Base-by-base conservation (phyloP, 2,113 vertebrate genomes). In the Pachyramphus minor region DNA sequence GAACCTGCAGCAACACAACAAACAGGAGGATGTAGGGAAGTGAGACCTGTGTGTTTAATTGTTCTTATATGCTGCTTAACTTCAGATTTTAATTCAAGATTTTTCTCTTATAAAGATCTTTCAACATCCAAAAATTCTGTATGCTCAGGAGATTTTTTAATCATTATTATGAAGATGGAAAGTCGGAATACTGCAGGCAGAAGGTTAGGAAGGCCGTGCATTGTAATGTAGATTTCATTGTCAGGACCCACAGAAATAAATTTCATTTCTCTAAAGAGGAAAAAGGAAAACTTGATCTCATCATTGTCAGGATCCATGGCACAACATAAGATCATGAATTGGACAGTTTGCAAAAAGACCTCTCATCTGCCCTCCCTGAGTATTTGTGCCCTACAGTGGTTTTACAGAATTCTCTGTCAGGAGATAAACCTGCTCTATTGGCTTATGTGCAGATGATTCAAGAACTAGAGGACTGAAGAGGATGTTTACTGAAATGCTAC, bases 151-250 rank as follows among this genome's bases (percentile, higher is more conserved):
- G 86, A 68, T 64, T 77, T 52, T 89, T 93, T 90, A 92, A 86
- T 94, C 75, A 72, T 87, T 78, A 23, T 27, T n/a, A 60, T 56
- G 64, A 88, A 88, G 44, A 94, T 86, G 52, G 49, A 15, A 77
- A 76, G 41, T 91, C 85, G 4, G 35, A 88, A 83, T 25, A 12
- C 47, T 66, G 83, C 64, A 86, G 79, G 45, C 68, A 86, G 73
- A 66, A 88, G 91, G 90, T 91, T 79, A 78, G 76, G 90, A 93
- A 84, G 72, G 64, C 76, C 85, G 25, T n/a, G 49, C 42, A 78
- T 92, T 95, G 52, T 93, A 87, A 95, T 91, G 79, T 41, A 94
- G 64, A 94, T 92, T 67, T 89, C 90, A 84, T 71, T 62, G 76
- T 90, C 80, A 64, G 60, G 68, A 80, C 63, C 35, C 79, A 84